phyloP scores from a whole-genome alignment of 2,797 vertebrate species.

The Chaenodraco wilsoni region DNA sequence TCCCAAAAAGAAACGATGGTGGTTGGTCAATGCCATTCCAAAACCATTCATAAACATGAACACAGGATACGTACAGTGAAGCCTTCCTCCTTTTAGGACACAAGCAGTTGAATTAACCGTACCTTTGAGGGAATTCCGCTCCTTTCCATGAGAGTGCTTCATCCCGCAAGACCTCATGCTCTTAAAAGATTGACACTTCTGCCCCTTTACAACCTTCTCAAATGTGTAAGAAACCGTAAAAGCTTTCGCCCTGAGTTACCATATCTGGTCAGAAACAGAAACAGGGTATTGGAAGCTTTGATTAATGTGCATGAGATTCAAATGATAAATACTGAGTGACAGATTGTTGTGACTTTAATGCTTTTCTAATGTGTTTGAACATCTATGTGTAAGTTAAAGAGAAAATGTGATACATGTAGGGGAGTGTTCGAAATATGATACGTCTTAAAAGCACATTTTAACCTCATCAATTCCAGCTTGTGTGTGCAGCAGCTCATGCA shows the following conservation, averaged over 20 bases:
- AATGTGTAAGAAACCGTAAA: conserved; percentile 29
- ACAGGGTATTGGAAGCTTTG: conserved; percentile 1
- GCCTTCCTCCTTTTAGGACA: conserved; percentile 48
- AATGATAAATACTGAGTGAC: neutral
- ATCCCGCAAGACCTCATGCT: conserved; percentile 52
- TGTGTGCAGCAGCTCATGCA: neutral
- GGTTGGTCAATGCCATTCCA: conserved; percentile 47
- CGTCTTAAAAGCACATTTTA: conserved; percentile 3
- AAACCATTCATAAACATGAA: conserved; percentile 63
- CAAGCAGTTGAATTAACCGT: conserved; percentile 50
- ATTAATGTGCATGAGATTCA: conserved; percentile 22
- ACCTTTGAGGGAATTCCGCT: conserved; percentile 53
- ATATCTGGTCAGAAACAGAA: conserved; percentile 42
- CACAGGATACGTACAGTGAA: conserved; percentile 40
- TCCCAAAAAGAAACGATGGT: conserved; percentile 17
- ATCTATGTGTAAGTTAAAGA: neutral
- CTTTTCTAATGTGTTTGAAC: neutral
- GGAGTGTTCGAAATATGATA: neutral
- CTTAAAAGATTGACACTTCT: conserved; percentile 51
- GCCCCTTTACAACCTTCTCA: conserved; percentile 28
- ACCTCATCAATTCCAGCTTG: conserved; percentile 1
- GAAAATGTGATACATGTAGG: neutral
- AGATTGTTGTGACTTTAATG: neutral
- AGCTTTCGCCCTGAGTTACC: conserved; percentile 33
- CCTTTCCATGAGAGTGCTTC: conserved; percentile 37